Base-by-base conservation (phyloP, 1,140 invertebrate genomes). In the Hycleus cichorii region DNA sequence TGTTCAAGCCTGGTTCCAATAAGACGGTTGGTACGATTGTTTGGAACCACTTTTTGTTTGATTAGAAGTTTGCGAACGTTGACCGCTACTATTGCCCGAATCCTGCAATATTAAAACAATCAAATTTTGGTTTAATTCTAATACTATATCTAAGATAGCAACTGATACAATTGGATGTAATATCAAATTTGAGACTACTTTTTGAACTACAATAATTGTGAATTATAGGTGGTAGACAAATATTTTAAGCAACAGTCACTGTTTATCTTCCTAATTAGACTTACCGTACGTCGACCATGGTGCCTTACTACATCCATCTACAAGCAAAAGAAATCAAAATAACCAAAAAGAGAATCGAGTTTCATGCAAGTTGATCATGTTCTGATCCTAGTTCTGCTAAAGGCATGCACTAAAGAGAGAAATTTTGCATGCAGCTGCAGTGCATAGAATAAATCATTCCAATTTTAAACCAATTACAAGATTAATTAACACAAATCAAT, bases 41-140 rank as follows among this genome's bases (percentile, higher is more conserved):
- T 88, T 88, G 24, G 81, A 77, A 60, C 82, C 82, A 58, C 82
- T 76, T 72, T 88, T 87, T 47, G 83, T 82, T 69, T 85, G 84
- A 65, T 81, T 83, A 65, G 80, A 82, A 48, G 81, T 76, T 62
- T 84, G 85, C 50, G 84, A 80, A 64, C 85, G 79, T 66, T 86
- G 84, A 25, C 83, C 84, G 54, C 79, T 80, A 68, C 78, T 84
- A 66, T 79, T 84, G 12, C 76, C 76, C 43, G 83, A 82, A 66
- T 88, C 85, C 78, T 86, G 78, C 4, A 72, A 72, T 59, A 49
- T 59, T 45, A 56, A 11, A 47, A 47, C 9, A 46, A 47, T 49
- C 26, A 25, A 26, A 55, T 11, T 25, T 4, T 39, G 39, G 38
- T 12, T 10, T 11, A 18, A 38, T 24, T 26, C 42, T 38, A 42